A percentile compares a stretch with the other conserved stretches of the same genome.
phyloP scores from a whole-genome alignment of 2,888 invertebrate species.

The Mycalesis mineus region DNA sequence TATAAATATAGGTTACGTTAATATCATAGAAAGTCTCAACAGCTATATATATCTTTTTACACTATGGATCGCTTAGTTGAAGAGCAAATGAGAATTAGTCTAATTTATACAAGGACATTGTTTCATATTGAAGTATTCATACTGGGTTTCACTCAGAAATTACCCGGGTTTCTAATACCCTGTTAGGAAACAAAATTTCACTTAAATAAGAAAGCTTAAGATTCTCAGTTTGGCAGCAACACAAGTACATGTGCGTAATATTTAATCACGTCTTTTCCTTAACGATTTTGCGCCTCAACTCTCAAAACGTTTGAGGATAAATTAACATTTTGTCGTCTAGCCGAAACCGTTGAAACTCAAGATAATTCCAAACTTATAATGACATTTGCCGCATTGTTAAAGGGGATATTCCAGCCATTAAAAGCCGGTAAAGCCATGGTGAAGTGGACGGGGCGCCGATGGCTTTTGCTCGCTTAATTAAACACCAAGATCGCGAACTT shows the following conservation, averaged over 20 bases:
- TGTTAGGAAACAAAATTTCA: no score
- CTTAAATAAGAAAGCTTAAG: no score
- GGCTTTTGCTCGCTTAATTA: conserved; percentile 35
- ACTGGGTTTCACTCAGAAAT: no score
- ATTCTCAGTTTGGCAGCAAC: neutral
- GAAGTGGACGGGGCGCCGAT: conserved; percentile 32
- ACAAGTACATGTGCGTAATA: neutral
- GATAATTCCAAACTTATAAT: conserved; percentile 28
- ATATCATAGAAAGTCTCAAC: neutral
- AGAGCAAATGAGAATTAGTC: no score
- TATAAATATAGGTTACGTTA: neutral
- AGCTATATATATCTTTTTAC: no score
- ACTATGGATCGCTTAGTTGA: no score
- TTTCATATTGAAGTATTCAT: no score
- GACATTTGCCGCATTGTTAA: conserved; percentile 27
- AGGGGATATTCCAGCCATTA: conserved; percentile 26
- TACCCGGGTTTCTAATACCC: no score
- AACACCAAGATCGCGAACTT: conserved; percentile 33
- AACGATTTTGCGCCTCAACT: neutral
- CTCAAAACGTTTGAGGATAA: conserved; percentile 5
- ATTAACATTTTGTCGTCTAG: conserved; percentile 4
- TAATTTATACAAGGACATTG: no score
- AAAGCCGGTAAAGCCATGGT: conserved; percentile 26
- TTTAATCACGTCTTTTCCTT: neutral
- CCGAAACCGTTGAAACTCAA: conserved; percentile 2